Evolutionary conservation across 2,888 invertebrate species (phyloP), one percentile per base, ranked within the genome.

Genomic region (Hipparchia sbordonii): DNA sequence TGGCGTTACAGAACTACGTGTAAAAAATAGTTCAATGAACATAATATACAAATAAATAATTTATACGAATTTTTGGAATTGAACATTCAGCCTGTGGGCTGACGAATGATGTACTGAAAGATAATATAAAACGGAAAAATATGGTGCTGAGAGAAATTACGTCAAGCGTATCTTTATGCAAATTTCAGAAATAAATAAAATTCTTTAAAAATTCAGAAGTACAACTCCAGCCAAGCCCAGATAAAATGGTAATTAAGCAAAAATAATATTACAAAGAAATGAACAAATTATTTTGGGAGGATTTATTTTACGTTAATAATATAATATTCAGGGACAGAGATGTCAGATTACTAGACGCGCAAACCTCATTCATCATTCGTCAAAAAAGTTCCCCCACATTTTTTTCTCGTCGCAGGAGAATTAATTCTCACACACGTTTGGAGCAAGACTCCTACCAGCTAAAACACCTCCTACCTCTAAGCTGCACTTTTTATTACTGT

Each of bases 301-400:
- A 73, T 74, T 23, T 76, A 75, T 75, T 74, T 76, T 75, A 67
- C 71, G 72, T 71, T 75, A 76, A 62, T 62, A 78, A 80, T 80
- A 79, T 78, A 79, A 12, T 13, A 6, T 56, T 5, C 2, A 1
- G 54, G n/a, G 6, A n/a, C 6, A 54, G 54, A 56, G 54, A 56
- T 56, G 54, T 13, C n/a, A 56, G 5, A 6, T 56, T 56, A n/a
- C 6, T 56, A n/a, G 6, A 56, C 4, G 54, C 1, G n/a, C 6
- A 56, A 5, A 56, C 0, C 5, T 3, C n/a, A n/a, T 56, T 13
- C 54, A 13, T 56, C n/a, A 6, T n/a, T 2, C 13, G 5, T 56
- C n/a, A 56, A 56, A 56, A 56, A n/a, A 54, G 10, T 13, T 5
- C n/a, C 4, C n/a, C 13, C n/a, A 6, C n/a, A 13, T n/a, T 6